Conservation (phyloP, 2,888 invertebrate species). For the Euspilapteryx auroguttella region DNA sequence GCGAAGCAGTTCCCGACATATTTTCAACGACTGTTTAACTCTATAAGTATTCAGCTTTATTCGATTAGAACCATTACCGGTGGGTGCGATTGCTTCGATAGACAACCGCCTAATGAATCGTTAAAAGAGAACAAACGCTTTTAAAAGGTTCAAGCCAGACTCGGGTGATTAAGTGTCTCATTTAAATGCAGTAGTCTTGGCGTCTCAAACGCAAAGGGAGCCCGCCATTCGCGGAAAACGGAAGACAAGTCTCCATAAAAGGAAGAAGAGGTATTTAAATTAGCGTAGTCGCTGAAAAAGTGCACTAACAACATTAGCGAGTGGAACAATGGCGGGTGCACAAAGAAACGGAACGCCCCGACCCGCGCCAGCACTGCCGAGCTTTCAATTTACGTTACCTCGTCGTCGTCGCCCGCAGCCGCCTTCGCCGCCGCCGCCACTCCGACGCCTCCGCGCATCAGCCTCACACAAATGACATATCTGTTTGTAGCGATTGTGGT, state of each 20-base stretch:
- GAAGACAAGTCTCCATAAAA: slow-evolving; percentile 55
- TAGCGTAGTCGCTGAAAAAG: slow-evolving; percentile 57
- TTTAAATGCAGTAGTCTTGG: slow-evolving; percentile 58
- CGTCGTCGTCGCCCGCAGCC: not conserved
- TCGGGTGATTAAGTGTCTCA: slow-evolving; percentile 59
- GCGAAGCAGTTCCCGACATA: not conserved
- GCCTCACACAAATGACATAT: too few species aligned
- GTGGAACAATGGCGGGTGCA: slow-evolving; percentile 47
- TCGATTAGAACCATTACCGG: too few species aligned
- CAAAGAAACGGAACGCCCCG: slow-evolving; percentile 37
- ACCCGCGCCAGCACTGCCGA: slow-evolving; percentile 10
- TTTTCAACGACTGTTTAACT: not conserved
- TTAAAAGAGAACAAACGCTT: slow-evolving; percentile 42
- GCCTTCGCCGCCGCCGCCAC: not conserved
- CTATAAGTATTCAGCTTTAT: too few species aligned
- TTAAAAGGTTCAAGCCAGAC: slow-evolving; percentile 47
- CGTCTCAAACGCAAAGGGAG: slow-evolving; percentile 54
- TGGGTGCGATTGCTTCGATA: slow-evolving; percentile 8
- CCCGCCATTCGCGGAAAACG: slow-evolving; percentile 48
- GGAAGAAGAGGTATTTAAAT: slow-evolving; percentile 57
- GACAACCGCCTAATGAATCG: slow-evolving; percentile 31
- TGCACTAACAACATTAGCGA: slow-evolving; percentile 59
- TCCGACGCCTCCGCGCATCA: not conserved
- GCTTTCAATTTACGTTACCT: not conserved
- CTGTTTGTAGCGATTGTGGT: too few species aligned